Percentiles rank a stretch among this genome's conserved stretches.
Conservation (phyloP, 2,113 vertebrate species). For the Thamnophis sirtalis region DNA sequence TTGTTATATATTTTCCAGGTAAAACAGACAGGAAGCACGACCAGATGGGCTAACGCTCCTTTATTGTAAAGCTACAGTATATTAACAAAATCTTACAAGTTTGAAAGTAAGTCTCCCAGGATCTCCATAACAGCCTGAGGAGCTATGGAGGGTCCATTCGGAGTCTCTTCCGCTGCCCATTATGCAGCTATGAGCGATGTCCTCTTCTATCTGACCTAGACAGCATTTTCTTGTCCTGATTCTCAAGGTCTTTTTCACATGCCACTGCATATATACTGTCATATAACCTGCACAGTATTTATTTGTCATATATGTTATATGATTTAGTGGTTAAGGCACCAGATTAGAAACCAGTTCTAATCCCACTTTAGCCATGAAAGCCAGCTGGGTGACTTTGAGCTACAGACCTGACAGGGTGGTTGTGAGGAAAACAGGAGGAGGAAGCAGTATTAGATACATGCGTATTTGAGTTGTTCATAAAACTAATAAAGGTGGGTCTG, state of each 20-base stretch:
- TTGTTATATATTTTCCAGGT: neutral
- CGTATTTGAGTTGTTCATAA: neutral
- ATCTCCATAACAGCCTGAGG: neutral
- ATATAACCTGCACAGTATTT: neutral
- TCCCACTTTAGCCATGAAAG: neutral
- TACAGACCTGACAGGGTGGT: neutral
- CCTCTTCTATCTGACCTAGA: rapidly evolving
- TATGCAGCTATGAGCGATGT: neutral
- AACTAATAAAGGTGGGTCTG: neutral
- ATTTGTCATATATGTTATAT: neutral
- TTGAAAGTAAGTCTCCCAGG: neutral
- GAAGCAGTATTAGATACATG: neutral
- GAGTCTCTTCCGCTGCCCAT: neutral
- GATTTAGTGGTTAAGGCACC: neutral
- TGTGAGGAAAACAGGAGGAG: neutral
- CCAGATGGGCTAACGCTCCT: neutral
- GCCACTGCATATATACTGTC: neutral
- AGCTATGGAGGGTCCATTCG: neutral
- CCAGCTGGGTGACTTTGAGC: neutral
- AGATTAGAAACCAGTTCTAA: neutral
- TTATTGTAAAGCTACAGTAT: neutral
- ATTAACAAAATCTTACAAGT: neutral
- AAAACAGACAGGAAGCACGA: neutral
- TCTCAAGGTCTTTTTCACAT: neutral
- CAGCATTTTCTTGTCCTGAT: neutral